phyloP scores from a whole-genome alignment of 2,797 vertebrate genomes.

The Semaprochilodus insignis region DNA sequence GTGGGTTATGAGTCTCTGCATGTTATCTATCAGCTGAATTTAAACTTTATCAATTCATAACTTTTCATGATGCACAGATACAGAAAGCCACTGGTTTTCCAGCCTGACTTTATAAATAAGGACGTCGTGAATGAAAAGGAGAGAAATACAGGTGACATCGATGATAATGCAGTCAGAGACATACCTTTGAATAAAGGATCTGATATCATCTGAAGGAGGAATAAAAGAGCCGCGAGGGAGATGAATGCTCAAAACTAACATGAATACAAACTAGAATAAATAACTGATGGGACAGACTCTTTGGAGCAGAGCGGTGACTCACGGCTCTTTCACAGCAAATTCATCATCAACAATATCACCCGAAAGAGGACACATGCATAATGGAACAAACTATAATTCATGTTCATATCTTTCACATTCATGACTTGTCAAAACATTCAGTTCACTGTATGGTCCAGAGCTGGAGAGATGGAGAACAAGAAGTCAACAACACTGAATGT shows the following conservation, averaged over 20 bases:
- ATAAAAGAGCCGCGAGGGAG: neutral
- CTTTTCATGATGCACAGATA: neutral
- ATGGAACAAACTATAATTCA: constrained; percentile 6
- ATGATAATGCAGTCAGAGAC: constrained; percentile 41
- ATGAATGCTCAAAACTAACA: constrained; percentile 4
- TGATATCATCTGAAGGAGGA: constrained; percentile 14
- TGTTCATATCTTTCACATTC: constrained; percentile 18
- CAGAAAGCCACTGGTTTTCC: neutral
- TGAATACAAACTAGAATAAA: neutral
- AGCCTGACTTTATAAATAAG: constrained; percentile 2
- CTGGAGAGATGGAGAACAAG: neutral
- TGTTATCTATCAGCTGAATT: neutral
- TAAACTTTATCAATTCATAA: neutral
- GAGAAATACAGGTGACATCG: constrained; percentile 36
- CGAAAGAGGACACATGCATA: neutral
- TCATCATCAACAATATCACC: constrained; percentile 6
- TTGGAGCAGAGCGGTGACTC: constrained; percentile 3
- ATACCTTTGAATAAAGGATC: constrained; percentile 35
- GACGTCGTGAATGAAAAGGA: neutral
- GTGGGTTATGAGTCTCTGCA: too few species aligned
- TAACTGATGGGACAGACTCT: constrained; percentile 6
- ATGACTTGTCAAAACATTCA: neutral
- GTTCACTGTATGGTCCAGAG: neutral
- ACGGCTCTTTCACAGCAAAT: constrained; percentile 6
- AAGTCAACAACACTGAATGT: too few species aligned